Evolutionary conservation across 2,888 invertebrate genomes (phyloP).

Genomic region (Pyrrhosoma nymphula): DNA sequence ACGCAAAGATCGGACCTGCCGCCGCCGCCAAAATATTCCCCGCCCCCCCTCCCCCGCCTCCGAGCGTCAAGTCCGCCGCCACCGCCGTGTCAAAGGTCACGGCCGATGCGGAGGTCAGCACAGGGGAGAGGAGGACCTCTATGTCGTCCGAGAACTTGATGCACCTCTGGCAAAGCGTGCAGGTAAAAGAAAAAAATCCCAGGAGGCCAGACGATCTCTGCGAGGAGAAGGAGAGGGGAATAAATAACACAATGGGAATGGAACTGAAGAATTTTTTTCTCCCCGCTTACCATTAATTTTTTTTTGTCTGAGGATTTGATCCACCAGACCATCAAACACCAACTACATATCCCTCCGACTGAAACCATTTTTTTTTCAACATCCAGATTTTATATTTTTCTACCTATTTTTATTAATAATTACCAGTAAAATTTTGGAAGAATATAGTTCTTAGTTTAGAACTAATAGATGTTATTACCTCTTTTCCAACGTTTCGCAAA

Average conservation of each 20-base stretch:
- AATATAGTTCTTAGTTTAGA: no score
- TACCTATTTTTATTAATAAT: no score
- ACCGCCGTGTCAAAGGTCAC: slow-evolving; percentile 71
- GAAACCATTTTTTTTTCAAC: neutral
- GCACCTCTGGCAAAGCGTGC: slow-evolving; percentile 75
- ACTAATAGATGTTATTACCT: no score
- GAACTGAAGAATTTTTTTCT: neutral
- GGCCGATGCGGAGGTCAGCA: slow-evolving; percentile 28
- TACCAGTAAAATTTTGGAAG: no score
- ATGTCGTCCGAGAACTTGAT: slow-evolving; percentile 71
- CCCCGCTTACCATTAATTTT: neutral
- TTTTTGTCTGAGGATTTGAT: neutral
- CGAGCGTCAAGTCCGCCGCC: slow-evolving; percentile 67
- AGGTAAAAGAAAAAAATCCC: slow-evolving; percentile 77
- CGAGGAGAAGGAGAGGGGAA: no score
- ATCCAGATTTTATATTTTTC: neutral
- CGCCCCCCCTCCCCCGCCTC: slow-evolving; percentile 74
- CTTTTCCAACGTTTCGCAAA: no score
- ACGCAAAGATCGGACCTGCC: slow-evolving; percentile 71
- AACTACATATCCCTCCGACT: neutral
- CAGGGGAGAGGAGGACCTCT: slow-evolving; percentile 42
- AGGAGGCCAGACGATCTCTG: neutral
- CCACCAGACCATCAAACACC: neutral
- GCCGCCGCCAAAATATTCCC: neutral
- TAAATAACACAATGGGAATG: no score